Percentiles rank a stretch among this genome's conserved stretches.
These are phyloP conservation scores for Hirundichthys speculiger DNA, from an alignment of 2,113 vertebrate genomes.

Conservation along the genomic window DNA sequence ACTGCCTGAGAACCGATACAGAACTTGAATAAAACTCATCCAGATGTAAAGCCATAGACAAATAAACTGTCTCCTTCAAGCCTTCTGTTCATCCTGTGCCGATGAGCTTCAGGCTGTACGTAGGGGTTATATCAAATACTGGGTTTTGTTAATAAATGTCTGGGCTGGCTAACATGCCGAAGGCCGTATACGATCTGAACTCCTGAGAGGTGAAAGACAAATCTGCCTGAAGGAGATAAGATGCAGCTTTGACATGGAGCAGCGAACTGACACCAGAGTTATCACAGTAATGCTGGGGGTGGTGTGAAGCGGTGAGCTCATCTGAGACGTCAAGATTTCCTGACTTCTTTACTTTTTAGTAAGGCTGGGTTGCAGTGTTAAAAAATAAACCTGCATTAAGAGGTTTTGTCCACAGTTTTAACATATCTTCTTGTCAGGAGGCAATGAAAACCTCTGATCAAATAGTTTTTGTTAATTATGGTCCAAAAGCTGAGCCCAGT, in stretches of 20 bases:
- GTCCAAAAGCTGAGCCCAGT: too few relatives aligned
- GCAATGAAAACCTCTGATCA: too few relatives aligned
- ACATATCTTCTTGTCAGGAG: too few relatives aligned
- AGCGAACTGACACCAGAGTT: constrained; percentile 1
- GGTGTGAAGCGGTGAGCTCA: constrained; percentile 7
- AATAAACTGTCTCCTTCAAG: constrained; percentile 29
- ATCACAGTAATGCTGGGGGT: background rate
- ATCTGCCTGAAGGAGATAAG: constrained; percentile 13
- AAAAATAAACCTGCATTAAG: background rate
- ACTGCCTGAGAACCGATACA: constrained; percentile 36
- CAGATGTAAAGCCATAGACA: constrained; percentile 34
- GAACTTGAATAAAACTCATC: constrained; percentile 31
- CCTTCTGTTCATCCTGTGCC: constrained; percentile 28
- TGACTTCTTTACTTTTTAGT: background rate
- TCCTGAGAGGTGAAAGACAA: constrained; percentile 25
- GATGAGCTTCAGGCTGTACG: constrained; percentile 47
- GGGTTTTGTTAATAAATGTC: constrained; percentile 24
- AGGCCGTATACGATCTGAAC: constrained; percentile 19
- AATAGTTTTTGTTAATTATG: too few relatives aligned
- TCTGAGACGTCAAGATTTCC: background rate
- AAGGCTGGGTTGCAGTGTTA: background rate
- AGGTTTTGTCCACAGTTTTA: background rate
- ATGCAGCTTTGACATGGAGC: constrained; percentile 3
- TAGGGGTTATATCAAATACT: constrained; percentile 25
- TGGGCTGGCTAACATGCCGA: constrained; percentile 9